A percentile compares a stretch with the other conserved stretches of the same genome.
Evolutionary conservation across 2,888 invertebrate genomes (phyloP).

Genomic region (Morinoia aosen): DNA sequence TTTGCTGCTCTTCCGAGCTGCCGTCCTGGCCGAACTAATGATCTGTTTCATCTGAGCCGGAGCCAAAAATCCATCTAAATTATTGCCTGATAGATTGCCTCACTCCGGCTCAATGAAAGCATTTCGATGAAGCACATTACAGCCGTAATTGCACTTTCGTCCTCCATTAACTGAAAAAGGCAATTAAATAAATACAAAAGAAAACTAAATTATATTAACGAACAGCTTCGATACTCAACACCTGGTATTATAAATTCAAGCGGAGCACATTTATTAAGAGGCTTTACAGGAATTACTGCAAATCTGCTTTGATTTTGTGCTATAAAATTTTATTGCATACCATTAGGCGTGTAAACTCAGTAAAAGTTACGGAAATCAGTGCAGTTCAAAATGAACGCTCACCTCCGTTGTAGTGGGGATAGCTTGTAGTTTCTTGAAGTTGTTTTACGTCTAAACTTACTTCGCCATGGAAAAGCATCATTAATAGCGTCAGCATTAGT

Average conservation of each 20-base stretch:
- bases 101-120: conserved; percentile 4
- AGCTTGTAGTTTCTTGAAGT: too few species aligned
- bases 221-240: background rate
- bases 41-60: background rate
- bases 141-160: conserved; percentile 12
- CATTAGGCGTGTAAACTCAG: background rate
- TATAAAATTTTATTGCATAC: background rate
- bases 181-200: background rate
- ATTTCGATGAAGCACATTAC: conserved; percentile 1
- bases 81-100: conserved; percentile 17
- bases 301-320: background rate
- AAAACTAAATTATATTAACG: background rate
- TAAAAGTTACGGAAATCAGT: background rate
- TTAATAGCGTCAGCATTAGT: too few species aligned
- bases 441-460: too few species aligned
- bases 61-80: background rate
- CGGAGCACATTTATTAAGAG: background rate
- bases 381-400: background rate
- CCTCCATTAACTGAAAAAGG: background rate
- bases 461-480: too few species aligned
- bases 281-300: background rate
- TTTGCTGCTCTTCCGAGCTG: background rate
- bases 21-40: background rate
- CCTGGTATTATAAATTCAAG: background rate
- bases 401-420: too few species aligned